Evolutionary conservation across 2,888 invertebrate species (phyloP).

Genomic region (Polyploca ridens): DNA sequence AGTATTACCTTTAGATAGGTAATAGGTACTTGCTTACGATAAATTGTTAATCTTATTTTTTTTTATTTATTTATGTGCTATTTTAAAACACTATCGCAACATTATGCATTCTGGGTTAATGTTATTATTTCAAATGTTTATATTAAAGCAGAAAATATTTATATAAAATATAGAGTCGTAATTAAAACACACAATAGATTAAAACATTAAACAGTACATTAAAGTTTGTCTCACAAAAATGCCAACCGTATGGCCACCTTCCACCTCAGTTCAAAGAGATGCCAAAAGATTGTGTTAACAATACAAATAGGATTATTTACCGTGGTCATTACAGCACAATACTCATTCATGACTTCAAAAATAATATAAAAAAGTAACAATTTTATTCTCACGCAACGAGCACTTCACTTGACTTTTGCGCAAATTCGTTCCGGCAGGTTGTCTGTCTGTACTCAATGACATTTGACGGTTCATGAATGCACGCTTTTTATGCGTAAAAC

Average conservation of each 20-base stretch:
- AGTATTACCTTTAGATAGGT: too few relatives aligned
- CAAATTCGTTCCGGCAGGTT: constrained; percentile 68
- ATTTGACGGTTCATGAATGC: constrained; percentile 48
- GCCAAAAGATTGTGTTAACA: constrained; percentile 55
- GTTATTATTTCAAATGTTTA: too few relatives aligned
- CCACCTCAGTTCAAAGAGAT: constrained; percentile 38
- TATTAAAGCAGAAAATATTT: too few relatives aligned
- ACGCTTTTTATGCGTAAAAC: constrained; percentile 48
- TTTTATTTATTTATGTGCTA: too few relatives aligned
- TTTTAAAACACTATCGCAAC: too few relatives aligned
- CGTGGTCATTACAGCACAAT: constrained; percentile 72
- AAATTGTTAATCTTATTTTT: too few relatives aligned
- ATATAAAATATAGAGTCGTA: too few relatives aligned
- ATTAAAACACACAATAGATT: too few relatives aligned
- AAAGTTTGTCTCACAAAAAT: neutral
- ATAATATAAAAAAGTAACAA: constrained; percentile 47
- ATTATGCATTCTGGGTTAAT: too few relatives aligned
- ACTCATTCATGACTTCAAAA: constrained; percentile 63
- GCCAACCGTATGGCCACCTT: constrained; percentile 38
- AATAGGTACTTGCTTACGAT: too few relatives aligned
- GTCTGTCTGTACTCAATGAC: constrained; percentile 40
- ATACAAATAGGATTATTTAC: constrained; percentile 78
- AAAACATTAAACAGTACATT: too few relatives aligned
- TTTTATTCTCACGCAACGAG: constrained; percentile 62
- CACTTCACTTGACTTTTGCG: constrained; percentile 51